Percentiles rank a stretch among this genome's conserved stretches.
Evolutionary conservation across 2,888 invertebrate genomes (phyloP).

Genomic region (Smittia aterrima): DNA sequence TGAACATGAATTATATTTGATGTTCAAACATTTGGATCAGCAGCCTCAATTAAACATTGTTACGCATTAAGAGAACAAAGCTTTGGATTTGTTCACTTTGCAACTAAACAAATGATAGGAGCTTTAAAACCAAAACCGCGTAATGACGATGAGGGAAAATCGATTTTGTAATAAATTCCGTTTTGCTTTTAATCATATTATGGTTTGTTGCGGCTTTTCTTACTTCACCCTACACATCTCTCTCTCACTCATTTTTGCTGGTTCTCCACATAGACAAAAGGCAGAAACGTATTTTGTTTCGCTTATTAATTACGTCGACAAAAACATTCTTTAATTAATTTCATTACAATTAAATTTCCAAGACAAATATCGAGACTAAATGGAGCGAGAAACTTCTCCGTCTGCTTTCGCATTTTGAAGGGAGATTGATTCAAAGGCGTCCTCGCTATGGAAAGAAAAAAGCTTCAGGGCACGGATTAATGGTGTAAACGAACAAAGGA

Average conservation of each 20-base stretch:
- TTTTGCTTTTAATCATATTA: constrained; percentile 9
- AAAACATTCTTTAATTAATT: neutral
- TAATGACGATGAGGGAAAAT: constrained; percentile 10
- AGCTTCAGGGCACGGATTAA: no score
- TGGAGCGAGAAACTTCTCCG: neutral
- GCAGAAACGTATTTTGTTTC: neutral
- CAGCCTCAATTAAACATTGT: no score
- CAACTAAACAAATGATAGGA: neutral
- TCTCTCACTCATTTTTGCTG: neutral
- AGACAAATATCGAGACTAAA: neutral
- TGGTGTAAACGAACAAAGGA: no score
- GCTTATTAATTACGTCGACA: neutral
- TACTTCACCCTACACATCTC: neutral
- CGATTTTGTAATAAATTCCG: constrained; percentile 16
- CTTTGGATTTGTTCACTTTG: no score
- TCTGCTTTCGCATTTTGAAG: no score
- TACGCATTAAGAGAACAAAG: no score
- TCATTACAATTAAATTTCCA: neutral
- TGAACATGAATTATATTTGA: no score
- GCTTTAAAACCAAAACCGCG: constrained; percentile 2
- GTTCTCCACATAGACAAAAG: neutral
- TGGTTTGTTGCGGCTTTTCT: neutral
- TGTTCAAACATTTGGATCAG: no score
- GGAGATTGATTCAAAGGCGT: no score
- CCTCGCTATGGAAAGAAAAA: no score